These are phyloP conservation scores for Cladorhizidae sp. DNA, from an alignment of 37 sponge, comb jelly and placozoan species.

Conservation along the genomic window DNA sequence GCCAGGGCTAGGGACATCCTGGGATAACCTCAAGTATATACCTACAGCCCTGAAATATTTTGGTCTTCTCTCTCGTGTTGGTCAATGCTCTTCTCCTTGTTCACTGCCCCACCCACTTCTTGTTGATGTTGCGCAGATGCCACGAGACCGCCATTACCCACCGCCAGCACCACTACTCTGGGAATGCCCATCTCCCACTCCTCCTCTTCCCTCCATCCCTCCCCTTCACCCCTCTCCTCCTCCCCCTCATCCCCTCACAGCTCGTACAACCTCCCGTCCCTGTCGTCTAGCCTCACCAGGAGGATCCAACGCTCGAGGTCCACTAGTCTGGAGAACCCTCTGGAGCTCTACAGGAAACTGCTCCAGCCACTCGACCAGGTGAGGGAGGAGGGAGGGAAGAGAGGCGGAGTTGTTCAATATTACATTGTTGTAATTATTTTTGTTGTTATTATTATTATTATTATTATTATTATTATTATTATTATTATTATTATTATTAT, in stretches of 20 bases:
- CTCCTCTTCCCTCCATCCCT: background rate
- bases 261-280: background rate
- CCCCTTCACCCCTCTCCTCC: constrained; percentile 22
- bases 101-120: too few relatives aligned
- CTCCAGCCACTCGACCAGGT: constrained; percentile 52
- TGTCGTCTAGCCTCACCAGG: constrained; percentile 32
- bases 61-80: too few relatives aligned
- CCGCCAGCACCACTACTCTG: constrained; percentile 15
- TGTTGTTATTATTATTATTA: too few relatives aligned
- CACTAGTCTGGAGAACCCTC: constrained; percentile 52
- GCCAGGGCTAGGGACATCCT: too few relatives aligned
- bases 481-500: too few relatives aligned
- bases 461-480: too few relatives aligned
- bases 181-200: constrained; percentile 18
- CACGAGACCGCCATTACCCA: background rate
- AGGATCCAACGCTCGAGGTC: constrained; percentile 48
- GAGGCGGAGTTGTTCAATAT: background rate
- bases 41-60: too few relatives aligned
- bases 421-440: too few relatives aligned
- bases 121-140: too few relatives aligned
- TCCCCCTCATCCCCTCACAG: constrained; percentile 18
- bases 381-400: background rate
- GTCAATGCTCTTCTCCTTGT: too few relatives aligned
- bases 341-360: constrained; percentile 40
- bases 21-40: too few relatives aligned